phyloP scores from a whole-genome alignment of 2,797 vertebrate genomes.

The Mus caroli region DNA sequence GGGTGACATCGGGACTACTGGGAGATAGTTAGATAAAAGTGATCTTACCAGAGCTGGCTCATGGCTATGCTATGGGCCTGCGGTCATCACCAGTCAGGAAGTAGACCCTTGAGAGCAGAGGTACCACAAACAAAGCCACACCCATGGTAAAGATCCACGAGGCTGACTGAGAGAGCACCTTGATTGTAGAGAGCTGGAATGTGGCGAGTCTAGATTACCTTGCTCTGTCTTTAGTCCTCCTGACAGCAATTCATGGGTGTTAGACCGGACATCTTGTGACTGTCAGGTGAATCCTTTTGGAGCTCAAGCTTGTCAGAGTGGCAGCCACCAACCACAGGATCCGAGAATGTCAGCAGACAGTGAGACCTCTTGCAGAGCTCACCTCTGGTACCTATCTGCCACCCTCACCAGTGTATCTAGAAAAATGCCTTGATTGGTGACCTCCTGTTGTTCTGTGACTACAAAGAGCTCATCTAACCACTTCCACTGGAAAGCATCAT shows the following conservation, averaged over 20 bases:
- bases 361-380: not conserved
- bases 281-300: not conserved
- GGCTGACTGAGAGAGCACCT: not conserved
- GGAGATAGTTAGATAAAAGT: not conserved
- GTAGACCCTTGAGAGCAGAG: not conserved
- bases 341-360: not conserved
- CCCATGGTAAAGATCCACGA: not conserved
- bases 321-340: not conserved
- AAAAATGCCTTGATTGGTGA: not conserved
- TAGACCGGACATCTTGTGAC: not conserved
- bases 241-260: not conserved
- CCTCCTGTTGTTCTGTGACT: not conserved
- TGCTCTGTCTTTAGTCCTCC: not conserved
- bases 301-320: not conserved
- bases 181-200: not conserved
- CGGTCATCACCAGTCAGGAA: not conserved
- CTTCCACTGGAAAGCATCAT: not conserved
- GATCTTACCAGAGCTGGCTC: not conserved
- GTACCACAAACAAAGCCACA: not conserved
- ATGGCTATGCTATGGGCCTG: accelerated
- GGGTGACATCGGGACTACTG: not conserved
- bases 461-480: not conserved
- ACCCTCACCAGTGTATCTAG: not conserved
- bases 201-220: not conserved
- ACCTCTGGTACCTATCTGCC: not conserved